phyloP scores from a whole-genome alignment of 2,888 invertebrate genomes.

The Steinernema carpocapsae region DNA sequence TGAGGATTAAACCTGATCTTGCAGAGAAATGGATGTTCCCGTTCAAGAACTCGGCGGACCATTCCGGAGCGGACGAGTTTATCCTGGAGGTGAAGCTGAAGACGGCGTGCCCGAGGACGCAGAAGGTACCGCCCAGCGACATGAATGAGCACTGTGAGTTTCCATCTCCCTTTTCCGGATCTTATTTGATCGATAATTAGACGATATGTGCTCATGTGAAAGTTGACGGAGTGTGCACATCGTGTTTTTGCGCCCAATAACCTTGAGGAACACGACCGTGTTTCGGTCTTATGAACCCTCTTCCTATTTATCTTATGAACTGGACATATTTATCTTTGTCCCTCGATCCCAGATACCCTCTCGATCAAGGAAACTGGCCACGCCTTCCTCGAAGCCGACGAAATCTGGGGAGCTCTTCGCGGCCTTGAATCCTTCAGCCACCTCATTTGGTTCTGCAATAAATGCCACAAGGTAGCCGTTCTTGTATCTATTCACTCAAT shows the following conservation, averaged over 20 bases:
- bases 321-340: too few species aligned
- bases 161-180: background rate
- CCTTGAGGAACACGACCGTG: too few species aligned
- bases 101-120: background rate
- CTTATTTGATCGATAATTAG: background rate
- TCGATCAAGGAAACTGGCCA: constrained; percentile 47
- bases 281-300: too few species aligned
- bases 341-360: constrained; percentile 48
- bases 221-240: too few species aligned
- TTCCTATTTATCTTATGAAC: too few species aligned
- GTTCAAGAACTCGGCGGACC: background rate
- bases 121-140: constrained; percentile 19
- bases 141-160: constrained; percentile 33
- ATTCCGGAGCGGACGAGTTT: constrained; percentile 15
- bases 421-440: constrained; percentile 88
- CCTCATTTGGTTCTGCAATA: constrained; percentile 70
- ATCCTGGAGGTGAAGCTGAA: constrained; percentile 8
- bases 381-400: constrained; percentile 54
- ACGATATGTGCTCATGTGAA: too few species aligned
- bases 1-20: background rate
- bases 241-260: too few species aligned
- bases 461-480: constrained; percentile 46
- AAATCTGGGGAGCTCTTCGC: constrained; percentile 73
- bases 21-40: constrained; percentile 20
- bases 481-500: background rate